These are phyloP conservation scores for Acleris emargana DNA, from an alignment of 2,888 invertebrate species.

Conservation along the genomic window DNA sequence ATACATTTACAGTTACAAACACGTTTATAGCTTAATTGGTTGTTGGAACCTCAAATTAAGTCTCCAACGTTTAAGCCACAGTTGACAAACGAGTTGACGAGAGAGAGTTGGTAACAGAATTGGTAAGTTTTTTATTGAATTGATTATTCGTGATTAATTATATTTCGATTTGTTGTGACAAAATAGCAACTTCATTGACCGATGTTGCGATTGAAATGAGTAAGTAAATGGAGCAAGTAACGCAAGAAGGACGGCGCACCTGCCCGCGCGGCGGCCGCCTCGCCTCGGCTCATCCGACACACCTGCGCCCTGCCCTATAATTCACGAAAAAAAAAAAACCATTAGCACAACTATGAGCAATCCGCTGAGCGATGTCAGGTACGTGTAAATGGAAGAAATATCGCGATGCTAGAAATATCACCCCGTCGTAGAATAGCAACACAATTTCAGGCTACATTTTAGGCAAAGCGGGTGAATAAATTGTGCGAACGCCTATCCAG, in stretches of 20 bases:
- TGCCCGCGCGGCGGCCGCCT: slow-evolving; percentile 52
- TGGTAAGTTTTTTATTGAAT: neutral
- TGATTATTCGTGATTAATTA: no score
- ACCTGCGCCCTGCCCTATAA: slow-evolving; percentile 45
- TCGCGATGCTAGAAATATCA: slow-evolving; percentile 33
- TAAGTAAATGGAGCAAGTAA: slow-evolving; percentile 50
- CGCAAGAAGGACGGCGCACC: slow-evolving; percentile 48
- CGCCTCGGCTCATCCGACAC: slow-evolving; percentile 48
- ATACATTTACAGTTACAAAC: slow-evolving; percentile 25
- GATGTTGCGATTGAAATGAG: slow-evolving; percentile 11
- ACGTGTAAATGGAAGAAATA: slow-evolving; percentile 40
- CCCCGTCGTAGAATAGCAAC: slow-evolving; percentile 42
- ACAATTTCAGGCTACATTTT: slow-evolving; percentile 51
- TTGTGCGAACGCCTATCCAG: slow-evolving; percentile 52
- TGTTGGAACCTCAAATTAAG: slow-evolving; percentile 19
- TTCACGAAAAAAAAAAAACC: slow-evolving; percentile 37
- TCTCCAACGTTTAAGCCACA: slow-evolving; percentile 29
- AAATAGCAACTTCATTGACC: neutral
- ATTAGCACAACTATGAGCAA: slow-evolving; percentile 36
- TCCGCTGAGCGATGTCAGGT: slow-evolving; percentile 27
- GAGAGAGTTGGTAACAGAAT: slow-evolving; percentile 13
- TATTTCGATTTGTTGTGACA: no score
- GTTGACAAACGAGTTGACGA: slow-evolving; percentile 32
- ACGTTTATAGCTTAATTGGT: slow-evolving; percentile 26
- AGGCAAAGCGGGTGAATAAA: slow-evolving; percentile 49